A percentile compares a stretch with the other conserved stretches of the same genome.
Conservation (phyloP, 92 coral and sea anemone genomes). For the Phenganax stokvisi region DNA sequence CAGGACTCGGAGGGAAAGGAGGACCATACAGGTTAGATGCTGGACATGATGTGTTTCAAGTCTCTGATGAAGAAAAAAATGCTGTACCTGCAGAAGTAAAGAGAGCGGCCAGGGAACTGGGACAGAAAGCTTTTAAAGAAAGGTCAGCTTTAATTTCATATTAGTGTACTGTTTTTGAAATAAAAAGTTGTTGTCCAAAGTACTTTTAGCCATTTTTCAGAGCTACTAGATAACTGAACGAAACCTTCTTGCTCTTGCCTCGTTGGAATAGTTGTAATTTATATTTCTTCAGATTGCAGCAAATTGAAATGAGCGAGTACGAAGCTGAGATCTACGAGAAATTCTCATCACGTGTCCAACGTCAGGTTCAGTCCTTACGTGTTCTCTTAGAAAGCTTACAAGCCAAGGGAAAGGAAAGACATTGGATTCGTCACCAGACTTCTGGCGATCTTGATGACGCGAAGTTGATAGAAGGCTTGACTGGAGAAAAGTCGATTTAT, state of each 20-base stretch:
- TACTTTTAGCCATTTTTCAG: not conserved
- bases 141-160: conserved; percentile 48
- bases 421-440: conserved; percentile 98
- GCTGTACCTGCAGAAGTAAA: conserved; percentile 94
- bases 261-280: not conserved
- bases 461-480: conserved; percentile 86
- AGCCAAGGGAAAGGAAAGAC: conserved; percentile 86
- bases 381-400: conserved; percentile 91
- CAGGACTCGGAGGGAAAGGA: conserved; percentile 98
- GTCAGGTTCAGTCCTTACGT: conserved; percentile 97
- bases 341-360: conserved; percentile 90
- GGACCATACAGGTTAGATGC: conserved; percentile 97
- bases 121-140: conserved; percentile 78
- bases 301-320: conserved; percentile 93
- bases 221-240: not conserved
- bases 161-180: not conserved
- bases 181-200: too few species aligned
- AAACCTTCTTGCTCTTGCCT: not conserved
- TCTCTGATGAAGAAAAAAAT: conserved; percentile 84
- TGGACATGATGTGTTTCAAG: conserved; percentile 90
- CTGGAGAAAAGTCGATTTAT: conserved; percentile 89
- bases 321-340: conserved; percentile 98
- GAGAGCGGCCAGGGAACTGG: conserved; percentile 91
- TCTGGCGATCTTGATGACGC: conserved; percentile 97
- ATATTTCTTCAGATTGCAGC: conserved; percentile 60